Evolutionary conservation across 2,113 vertebrate species (phyloP), one percentile per base, ranked within the genome.

Genomic region (Hydrolagus affinis): DNA sequence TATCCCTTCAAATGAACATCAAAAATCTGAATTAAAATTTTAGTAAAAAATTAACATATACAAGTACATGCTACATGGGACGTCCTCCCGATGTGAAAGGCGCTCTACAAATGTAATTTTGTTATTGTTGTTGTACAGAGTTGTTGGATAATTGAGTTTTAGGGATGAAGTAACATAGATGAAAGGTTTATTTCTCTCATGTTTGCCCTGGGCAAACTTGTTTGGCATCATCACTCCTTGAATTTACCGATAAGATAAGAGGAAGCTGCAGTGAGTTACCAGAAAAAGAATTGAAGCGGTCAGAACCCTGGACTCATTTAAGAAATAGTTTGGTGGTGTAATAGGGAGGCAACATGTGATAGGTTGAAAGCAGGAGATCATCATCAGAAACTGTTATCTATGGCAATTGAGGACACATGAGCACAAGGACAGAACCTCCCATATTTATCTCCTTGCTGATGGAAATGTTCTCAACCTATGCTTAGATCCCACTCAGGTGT

Each of bases 1-100:
- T 94, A 93, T 89, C 98, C 98, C 98, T 99, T 90, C 87, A 92
- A 94, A 86, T 80, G 87, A 90, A 72, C 90, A 86, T 85, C 85
- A 70, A 87, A 62, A 7, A 85, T 87, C 57, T 11, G 57, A n/a
- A 56, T 11, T 19, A 19, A 69, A 25, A 56, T 69, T 14, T 0
- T 4, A 68, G 32, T 3, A 11, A 11, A 7, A 2, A n/a, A 14
- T 44, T 44, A 56, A 28, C 9, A 85, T 14, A 25, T n/a, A 11
- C 8, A 15, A 11, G n/a, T n/a, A 14, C 17, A 62, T 12, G 44
- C 70, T 30, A 21, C 6, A 32, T 3, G 15, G 1, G n/a, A 32
- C 8, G 23, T 70, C 17, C 17, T 85, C 19, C 9, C 12, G 7
- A 11, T n/a, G 8, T 85, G 57, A 62, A 19, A 60, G 56, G 62